Evolutionary conservation across 1,140 invertebrate genomes (phyloP).

Genomic region (Cyclargus thomasi): DNA sequence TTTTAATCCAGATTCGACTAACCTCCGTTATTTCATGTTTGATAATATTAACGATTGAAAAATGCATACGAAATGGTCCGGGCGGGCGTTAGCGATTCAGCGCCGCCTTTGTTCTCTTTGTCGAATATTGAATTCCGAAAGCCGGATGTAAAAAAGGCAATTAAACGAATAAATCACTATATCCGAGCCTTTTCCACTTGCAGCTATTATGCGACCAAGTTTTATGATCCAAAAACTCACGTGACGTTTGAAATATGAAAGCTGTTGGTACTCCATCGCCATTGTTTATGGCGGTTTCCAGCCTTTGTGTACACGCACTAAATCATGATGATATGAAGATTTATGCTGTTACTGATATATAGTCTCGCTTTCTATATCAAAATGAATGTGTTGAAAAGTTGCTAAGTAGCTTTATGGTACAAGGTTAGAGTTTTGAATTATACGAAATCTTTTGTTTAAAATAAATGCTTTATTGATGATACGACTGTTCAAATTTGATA

Average conservation of each 20-base stretch:
- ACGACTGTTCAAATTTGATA: too few species aligned
- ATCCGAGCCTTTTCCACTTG: conserved; percentile 37
- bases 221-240: conserved; percentile 43
- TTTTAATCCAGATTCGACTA: conserved; percentile 8
- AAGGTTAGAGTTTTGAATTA: conserved; percentile 13
- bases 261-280: conserved; percentile 54
- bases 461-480: not conserved
- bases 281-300: conserved; percentile 52
- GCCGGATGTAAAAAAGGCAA: conserved; percentile 50
- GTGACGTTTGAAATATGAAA: conserved; percentile 63
- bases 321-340: conserved; percentile 41
- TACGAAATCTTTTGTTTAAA: not conserved
- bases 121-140: conserved; percentile 56
- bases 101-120: conserved; percentile 43
- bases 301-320: conserved; percentile 45
- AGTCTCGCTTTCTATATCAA: conserved; percentile 16
- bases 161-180: conserved; percentile 62
- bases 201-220: conserved; percentile 37
- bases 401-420: conserved; percentile 13
- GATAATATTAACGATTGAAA: conserved; percentile 19
- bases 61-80: conserved; percentile 25
- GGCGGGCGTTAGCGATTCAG: conserved; percentile 31
- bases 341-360: conserved; percentile 32
- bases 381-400: conserved; percentile 18
- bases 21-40: conserved; percentile 9